Percentiles rank a stretch among this genome's conserved stretches.
Conservation (phyloP, 2,113 vertebrate genomes). For the Callaeas wilsoni region DNA sequence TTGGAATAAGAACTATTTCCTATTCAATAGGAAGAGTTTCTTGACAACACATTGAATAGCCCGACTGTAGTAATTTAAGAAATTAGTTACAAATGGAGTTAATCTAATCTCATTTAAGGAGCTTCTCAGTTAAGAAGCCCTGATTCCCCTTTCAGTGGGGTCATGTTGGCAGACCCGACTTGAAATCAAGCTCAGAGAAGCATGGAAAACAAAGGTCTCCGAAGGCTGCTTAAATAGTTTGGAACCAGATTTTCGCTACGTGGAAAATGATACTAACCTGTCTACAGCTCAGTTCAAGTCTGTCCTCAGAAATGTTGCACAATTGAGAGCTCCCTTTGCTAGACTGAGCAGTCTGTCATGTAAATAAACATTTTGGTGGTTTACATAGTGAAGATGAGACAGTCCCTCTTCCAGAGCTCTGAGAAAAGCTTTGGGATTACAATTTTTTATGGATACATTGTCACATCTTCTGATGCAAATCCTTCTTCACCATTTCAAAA, state of each 20-base stretch:
- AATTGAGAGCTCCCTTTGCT: neutral
- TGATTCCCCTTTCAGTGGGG: neutral
- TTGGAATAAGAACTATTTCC: neutral
- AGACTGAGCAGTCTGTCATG: neutral
- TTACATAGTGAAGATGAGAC: neutral
- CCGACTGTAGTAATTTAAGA: neutral
- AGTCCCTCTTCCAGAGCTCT: neutral
- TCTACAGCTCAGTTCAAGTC: neutral
- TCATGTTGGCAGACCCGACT: neutral
- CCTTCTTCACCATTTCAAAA: neutral
- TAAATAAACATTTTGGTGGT: neutral
- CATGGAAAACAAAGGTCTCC: neutral
- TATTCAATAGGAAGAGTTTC: neutral
- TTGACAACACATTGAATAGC: neutral
- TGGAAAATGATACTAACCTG: neutral
- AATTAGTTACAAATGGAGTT: conserved; percentile 16
- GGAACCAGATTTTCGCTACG: neutral
- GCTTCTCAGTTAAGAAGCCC: conserved; percentile 36
- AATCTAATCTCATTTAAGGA: conserved; percentile 18
- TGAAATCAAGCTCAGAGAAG: neutral
- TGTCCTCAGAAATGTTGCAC: neutral
- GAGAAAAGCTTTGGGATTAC: neutral
- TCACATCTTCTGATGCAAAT: neutral
- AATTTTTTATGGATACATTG: neutral
- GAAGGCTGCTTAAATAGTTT: neutral